Evolutionary conservation across 2,113 vertebrate species (phyloP).

Genomic region (Meles meles): DNA sequence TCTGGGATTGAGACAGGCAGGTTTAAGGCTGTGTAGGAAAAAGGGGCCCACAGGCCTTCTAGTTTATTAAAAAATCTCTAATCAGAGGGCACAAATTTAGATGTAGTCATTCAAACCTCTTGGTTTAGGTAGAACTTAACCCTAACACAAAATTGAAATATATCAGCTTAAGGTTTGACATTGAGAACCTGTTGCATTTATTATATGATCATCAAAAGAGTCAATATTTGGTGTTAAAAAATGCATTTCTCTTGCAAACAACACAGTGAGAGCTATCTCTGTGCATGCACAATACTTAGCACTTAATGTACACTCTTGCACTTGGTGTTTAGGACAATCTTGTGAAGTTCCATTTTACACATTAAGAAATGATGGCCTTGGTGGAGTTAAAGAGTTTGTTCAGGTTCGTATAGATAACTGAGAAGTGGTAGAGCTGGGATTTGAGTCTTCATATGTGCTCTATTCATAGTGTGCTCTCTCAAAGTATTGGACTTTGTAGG

Average conservation of each 20-base stretch:
- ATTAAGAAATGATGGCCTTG: not conserved
- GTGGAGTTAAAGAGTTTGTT: not conserved
- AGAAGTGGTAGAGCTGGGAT: not conserved
- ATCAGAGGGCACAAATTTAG: not conserved
- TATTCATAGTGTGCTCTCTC: not conserved
- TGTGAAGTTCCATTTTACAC: not conserved
- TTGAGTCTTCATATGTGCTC: not conserved
- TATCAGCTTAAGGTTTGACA: not conserved
- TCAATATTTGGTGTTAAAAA: not conserved
- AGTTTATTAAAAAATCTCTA: not conserved
- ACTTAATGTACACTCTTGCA: not conserved
- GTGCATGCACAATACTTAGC: not conserved
- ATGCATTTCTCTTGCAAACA: not conserved
- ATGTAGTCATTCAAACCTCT: not conserved
- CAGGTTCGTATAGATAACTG: not conserved
- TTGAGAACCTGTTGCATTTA: not conserved
- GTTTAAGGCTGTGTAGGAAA: not conserved
- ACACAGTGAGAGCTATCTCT: not conserved
- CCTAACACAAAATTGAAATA: not conserved
- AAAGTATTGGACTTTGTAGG: not conserved
- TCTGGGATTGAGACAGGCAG: not conserved
- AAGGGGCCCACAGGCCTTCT: not conserved
- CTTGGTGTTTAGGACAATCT: not conserved
- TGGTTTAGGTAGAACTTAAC: not conserved
- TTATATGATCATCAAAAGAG: not conserved